Base-by-base conservation (phyloP, 2,888 invertebrate genomes). In the Pollenia labialis region DNA sequence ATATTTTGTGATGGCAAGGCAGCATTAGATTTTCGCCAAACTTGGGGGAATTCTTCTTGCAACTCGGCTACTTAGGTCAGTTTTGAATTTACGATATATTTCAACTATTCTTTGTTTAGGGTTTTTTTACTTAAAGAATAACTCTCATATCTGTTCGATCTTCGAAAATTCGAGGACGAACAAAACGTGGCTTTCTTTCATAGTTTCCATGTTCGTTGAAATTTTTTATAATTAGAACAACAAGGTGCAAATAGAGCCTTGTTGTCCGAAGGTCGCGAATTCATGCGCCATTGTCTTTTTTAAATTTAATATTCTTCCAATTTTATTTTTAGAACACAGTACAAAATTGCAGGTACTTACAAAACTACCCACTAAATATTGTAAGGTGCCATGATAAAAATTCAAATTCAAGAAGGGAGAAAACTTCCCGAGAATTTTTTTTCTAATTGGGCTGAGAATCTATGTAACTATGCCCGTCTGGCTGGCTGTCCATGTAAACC, bases 11-110 rank as follows among this genome's bases (percentile, higher is more conserved):
- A 11, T 48, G 7, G 4, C 6, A 32, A 32, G 32, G 32, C 32
- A 4, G 6, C 6, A 32, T 32, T 32, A 6, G 32, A 32, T 32
- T 32, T 32, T 32, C 32, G 32, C 32, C 32, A 32, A 32, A 32
- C 32, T 32, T 32, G 0, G 32, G 32, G 32, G 66, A 16, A 68
- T 77, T 56, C 68, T 56, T 46, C 68, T 52, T n/a, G 77, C 77
- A 52, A 77, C 56, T 46, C n/a, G 52, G 7, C n/a, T 64, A 7
- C 11, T 62, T 48, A n/a, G n/a, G n/a, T n/a, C n/a, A n/a, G n/a
- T n/a, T n/a, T n/a, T n/a, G n/a, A n/a, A 64, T 44, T 64, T 44
- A 64, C 44, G 44, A 16, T 18, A 8, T 23, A 58, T 18, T 23
- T 32, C 23, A 23, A 58, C 32, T 58, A 23, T 42, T 9, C 44